phyloP scores from a whole-genome alignment of 2,888 invertebrate genomes.

The Podabrus alpinus region DNA sequence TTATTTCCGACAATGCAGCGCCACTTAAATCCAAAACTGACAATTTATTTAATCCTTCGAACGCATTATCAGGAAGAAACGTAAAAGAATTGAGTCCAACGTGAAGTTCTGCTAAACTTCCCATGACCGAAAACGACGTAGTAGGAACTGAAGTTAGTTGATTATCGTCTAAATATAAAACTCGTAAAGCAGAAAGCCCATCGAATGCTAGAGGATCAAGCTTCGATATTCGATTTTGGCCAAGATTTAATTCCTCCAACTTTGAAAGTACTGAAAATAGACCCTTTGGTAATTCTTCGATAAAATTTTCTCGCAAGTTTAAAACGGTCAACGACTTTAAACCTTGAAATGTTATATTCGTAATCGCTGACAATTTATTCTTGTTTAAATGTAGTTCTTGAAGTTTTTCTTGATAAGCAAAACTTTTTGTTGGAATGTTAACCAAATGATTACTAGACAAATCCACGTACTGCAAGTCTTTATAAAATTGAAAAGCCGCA shows the following conservation, averaged over 20 bases:
- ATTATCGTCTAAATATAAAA: constrained; percentile 84
- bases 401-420: constrained; percentile 78
- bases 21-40: constrained; percentile 79
- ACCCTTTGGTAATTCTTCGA: constrained; percentile 76
- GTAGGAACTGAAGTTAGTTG: constrained; percentile 78
- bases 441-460: constrained; percentile 83
- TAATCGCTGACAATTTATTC: constrained; percentile 81
- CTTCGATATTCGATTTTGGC: constrained; percentile 81
- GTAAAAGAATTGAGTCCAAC: constrained; percentile 83
- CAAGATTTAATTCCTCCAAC: constrained; percentile 83
- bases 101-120: constrained; percentile 81
- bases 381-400: constrained; percentile 82
- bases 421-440: constrained; percentile 78
- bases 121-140: constrained; percentile 70
- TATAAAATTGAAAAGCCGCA: constrained; percentile 87
- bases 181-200: constrained; percentile 74
- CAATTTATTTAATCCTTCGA: constrained; percentile 74
- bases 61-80: constrained; percentile 75
- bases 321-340: constrained; percentile 77
- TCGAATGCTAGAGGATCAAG: constrained; percentile 79
- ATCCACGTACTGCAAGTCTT: constrained; percentile 83
- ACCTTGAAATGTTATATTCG: constrained; percentile 80
- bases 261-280: constrained; percentile 75
- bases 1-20: constrained; percentile 79
- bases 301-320: constrained; percentile 79